Evolutionary conservation across 2,888 invertebrate genomes (phyloP).

Genomic region (Netelia inedita): DNA sequence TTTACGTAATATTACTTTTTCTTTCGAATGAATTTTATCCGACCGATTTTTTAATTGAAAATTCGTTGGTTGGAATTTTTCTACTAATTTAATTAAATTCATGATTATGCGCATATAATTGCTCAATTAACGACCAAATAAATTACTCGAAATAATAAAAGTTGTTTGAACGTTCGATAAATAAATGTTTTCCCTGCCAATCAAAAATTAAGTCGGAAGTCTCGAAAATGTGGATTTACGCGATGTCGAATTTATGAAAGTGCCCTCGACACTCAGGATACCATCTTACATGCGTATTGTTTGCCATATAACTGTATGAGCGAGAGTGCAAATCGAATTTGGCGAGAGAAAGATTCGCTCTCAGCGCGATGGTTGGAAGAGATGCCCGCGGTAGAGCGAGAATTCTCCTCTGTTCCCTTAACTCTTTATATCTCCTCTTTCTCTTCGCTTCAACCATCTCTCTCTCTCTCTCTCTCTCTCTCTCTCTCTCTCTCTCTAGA

Average conservation of each 20-base stretch:
- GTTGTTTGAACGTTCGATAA: no score
- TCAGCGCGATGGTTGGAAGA: background rate
- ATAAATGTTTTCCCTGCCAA: no score
- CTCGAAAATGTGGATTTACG: conserved; percentile 13
- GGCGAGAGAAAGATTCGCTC: conserved; percentile 23
- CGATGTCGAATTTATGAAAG: conserved; percentile 39
- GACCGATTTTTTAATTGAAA: background rate
- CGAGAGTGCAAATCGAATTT: conserved; percentile 17
- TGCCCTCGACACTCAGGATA: conserved; percentile 30
- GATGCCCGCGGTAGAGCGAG: background rate
- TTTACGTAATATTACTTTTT: no score
- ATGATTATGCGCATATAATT: no score
- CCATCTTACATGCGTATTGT: background rate
- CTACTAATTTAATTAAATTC: background rate
- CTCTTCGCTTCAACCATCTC: conserved; percentile 70
- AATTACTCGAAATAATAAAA: background rate
- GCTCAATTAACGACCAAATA: background rate
- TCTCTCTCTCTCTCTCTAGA: conserved; percentile 19
- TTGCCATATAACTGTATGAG: background rate
- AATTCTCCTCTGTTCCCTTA: conserved; percentile 51
- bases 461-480: conserved; percentile 65
- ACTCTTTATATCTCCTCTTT: conserved; percentile 25
- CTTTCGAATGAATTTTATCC: no score
- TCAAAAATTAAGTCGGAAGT: no score
- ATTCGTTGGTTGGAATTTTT: background rate